Conservation (phyloP, 2,113 vertebrate genomes). For the Furnarius figulus region DNA sequence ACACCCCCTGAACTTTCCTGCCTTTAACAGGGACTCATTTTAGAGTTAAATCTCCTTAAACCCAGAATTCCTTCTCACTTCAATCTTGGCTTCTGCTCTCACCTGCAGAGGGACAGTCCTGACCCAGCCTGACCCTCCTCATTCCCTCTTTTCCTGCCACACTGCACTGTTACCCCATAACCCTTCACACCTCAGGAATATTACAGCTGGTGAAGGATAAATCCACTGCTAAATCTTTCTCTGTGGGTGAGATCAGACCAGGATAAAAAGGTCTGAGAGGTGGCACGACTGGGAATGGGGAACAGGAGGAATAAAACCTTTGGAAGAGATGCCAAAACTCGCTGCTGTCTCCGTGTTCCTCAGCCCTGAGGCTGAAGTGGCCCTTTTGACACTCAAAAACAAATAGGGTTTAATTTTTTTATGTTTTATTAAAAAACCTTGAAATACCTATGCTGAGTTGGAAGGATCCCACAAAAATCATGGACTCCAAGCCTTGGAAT, state of each 20-base stretch:
- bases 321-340: neutral
- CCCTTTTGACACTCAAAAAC: neutral
- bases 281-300: neutral
- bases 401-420: neutral
- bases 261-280: neutral
- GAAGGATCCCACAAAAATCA: too few species aligned
- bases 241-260: fast-evolving
- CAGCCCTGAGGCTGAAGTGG: neutral
- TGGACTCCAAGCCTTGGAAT: too few species aligned
- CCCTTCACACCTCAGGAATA: neutral
- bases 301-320: neutral
- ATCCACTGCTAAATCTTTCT: neutral
- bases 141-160: neutral
- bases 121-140: neutral
- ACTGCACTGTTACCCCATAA: neutral
- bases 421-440: too few species aligned
- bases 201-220: neutral
- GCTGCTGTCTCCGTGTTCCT: fast-evolving
- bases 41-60: too few species aligned
- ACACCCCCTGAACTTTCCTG: fast-evolving
- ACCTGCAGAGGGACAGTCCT: neutral
- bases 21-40: neutral
- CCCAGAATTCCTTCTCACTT: neutral
- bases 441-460: too few species aligned
- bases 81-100: neutral